phyloP scores from a whole-genome alignment of 2,888 invertebrate species.

The Aspidiotus rigidus region DNA sequence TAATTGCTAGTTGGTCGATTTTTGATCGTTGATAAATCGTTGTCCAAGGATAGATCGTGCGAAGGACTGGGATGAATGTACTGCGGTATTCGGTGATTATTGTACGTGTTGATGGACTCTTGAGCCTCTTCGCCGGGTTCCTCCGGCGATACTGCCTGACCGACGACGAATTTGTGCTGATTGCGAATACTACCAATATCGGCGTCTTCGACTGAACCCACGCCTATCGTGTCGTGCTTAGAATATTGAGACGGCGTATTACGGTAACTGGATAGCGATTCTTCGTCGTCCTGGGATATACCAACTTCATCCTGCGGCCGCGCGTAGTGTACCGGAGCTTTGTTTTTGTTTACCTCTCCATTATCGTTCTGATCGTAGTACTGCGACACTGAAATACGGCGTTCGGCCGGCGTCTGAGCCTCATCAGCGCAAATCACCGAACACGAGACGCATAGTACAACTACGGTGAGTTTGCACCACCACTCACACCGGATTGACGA shows the following conservation, averaged over 20 bases:
- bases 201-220: conserved; percentile 32
- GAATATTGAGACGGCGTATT: conserved; percentile 6
- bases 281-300: conserved; percentile 18
- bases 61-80: conserved; percentile 30
- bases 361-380: conserved; percentile 27
- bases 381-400: conserved; percentile 28
- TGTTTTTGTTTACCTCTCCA: conserved; percentile 21
- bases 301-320: conserved; percentile 12
- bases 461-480: conserved; percentile 9
- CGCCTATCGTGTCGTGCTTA: conserved; percentile 22
- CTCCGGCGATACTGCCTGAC: conserved; percentile 25
- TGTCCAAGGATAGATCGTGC: conserved; percentile 21
- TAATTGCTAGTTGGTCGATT: conserved; percentile 32
- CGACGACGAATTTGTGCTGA: conserved; percentile 20
- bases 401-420: conserved; percentile 21
- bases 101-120: conserved; percentile 35
- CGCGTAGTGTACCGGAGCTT: conserved; percentile 20
- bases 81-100: conserved; percentile 35
- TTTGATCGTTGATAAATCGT: conserved; percentile 24
- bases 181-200: conserved; percentile 22
- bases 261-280: conserved; percentile 10
- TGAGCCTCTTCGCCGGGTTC: conserved; percentile 35
- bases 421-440: conserved; percentile 8
- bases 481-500: conserved; percentile 27
- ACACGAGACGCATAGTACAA: conserved; percentile 16